Conservation (phyloP, 1,140 invertebrate genomes). For the Leucophenga varia region DNA sequence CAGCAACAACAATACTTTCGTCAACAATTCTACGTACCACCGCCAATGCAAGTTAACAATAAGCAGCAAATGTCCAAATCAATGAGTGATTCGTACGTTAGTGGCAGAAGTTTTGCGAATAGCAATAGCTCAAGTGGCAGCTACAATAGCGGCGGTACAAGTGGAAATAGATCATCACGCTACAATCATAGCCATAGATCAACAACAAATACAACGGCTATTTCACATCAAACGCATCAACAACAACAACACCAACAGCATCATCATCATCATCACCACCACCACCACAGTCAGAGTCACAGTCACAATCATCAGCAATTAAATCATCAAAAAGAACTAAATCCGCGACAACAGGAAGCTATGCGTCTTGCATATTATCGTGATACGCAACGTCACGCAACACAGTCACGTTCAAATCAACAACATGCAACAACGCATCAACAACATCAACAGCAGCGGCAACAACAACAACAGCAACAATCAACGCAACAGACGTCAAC, state of each 20-base stretch:
- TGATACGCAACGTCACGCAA: constrained; percentile 7
- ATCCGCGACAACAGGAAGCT: no score
- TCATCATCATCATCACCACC: constrained; percentile 25
- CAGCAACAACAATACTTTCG: constrained; percentile 29
- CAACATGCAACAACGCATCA: constrained; percentile 7
- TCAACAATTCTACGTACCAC: constrained; percentile 52
- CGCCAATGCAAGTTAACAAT: constrained; percentile 48
- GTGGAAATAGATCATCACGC: constrained; percentile 4
- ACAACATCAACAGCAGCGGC: constrained; percentile 8
- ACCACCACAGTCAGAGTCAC: no score
- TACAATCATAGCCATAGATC: background rate
- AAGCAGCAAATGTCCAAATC: constrained; percentile 36
- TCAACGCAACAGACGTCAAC: no score
- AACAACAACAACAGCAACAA: constrained; percentile 3
- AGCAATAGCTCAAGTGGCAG: constrained; percentile 3
- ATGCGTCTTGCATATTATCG: background rate
- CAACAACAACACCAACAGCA: constrained; percentile 27
- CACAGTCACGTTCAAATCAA: constrained; percentile 4
- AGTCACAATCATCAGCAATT: no score
- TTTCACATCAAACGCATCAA: constrained; percentile 1
- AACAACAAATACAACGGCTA: background rate
- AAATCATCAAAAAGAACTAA: no score
- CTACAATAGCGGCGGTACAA: constrained; percentile 2
- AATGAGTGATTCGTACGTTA: constrained; percentile 18
- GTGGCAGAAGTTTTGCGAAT: background rate